A percentile compares a stretch with the other conserved stretches of the same genome.
Conservation (phyloP, 1,140 invertebrate species). For the Pristionchus pacificus region DNA sequence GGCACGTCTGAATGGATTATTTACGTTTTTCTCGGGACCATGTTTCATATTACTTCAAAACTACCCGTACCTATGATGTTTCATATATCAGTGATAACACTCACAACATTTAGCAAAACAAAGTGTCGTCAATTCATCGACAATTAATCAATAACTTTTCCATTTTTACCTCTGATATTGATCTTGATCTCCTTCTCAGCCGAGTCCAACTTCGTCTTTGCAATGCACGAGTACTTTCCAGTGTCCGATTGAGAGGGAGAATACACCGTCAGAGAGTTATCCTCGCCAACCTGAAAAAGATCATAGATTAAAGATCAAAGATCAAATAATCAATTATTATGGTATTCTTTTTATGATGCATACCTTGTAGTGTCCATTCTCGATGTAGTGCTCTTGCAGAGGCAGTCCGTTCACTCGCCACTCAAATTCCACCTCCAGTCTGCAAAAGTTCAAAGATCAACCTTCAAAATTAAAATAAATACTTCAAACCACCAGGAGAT, state of each 20-base stretch:
- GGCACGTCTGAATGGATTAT: constrained; percentile 75
- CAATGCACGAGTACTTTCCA: constrained; percentile 88
- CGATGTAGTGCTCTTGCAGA: constrained; percentile 61
- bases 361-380: constrained; percentile 65
- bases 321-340: too few species aligned
- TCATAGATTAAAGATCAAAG: too few species aligned
- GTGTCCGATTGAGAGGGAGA: constrained; percentile 91
- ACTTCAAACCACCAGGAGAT: too few species aligned
- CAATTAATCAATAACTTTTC: not conserved
- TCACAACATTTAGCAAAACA: too few species aligned
- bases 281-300: constrained; percentile 61
- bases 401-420: constrained; percentile 79
- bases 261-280: constrained; percentile 87
- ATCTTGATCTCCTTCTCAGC: constrained; percentile 78
- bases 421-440: constrained; percentile 73
- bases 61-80: too few species aligned
- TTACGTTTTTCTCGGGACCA: not conserved
- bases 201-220: constrained; percentile 79
- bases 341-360: not conserved
- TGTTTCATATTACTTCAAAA: too few species aligned
- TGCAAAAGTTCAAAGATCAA: too few species aligned
- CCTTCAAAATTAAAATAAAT: too few species aligned
- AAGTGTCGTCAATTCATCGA: too few species aligned
- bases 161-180: constrained; percentile 74
- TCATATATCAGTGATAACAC: too few species aligned